These are phyloP conservation scores for Euproctis similis DNA, from an alignment of 2,888 invertebrate species.

Conservation along the genomic window DNA sequence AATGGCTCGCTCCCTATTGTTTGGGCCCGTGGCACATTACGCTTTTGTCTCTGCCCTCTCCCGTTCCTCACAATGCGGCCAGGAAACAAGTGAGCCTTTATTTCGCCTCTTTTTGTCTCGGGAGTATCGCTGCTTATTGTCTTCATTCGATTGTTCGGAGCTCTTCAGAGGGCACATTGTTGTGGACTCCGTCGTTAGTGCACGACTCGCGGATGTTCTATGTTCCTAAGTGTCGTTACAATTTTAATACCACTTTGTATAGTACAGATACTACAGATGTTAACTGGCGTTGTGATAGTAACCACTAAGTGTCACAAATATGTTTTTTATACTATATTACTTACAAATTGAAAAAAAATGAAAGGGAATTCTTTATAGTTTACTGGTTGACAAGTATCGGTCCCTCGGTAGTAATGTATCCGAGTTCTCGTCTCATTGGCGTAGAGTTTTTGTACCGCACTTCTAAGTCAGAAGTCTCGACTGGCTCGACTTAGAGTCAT, in stretches of 20 bases:
- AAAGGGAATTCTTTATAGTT: no score
- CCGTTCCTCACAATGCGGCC: conserved; percentile 76
- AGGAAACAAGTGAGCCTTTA: conserved; percentile 78
- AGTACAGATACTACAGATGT: conserved; percentile 28
- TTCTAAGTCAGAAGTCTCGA: no score
- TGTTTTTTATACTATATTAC: no score
- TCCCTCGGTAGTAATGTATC: no score
- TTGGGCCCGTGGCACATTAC: conserved; percentile 76
- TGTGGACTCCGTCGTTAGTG: conserved; percentile 71
- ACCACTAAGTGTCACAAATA: not conserved
- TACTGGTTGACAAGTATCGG: no score
- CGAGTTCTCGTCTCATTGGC: no score
- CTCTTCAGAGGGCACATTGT: conserved; percentile 76
- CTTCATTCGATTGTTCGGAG: conserved; percentile 77
- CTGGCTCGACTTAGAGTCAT: no score
- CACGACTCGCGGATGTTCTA: conserved; percentile 70
- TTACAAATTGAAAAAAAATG: no score
- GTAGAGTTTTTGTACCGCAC: no score
- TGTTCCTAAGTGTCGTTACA: conserved; percentile 66
- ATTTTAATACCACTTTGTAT: conserved; percentile 59
- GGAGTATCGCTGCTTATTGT: conserved; percentile 78
- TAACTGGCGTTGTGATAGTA: conserved; percentile 14
- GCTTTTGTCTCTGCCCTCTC: conserved; percentile 76
- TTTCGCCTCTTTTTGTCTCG: conserved; percentile 78
- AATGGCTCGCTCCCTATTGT: conserved; percentile 72